Conservation (phyloP, 2,113 vertebrate genomes). For the Sapayoa aenigma region DNA sequence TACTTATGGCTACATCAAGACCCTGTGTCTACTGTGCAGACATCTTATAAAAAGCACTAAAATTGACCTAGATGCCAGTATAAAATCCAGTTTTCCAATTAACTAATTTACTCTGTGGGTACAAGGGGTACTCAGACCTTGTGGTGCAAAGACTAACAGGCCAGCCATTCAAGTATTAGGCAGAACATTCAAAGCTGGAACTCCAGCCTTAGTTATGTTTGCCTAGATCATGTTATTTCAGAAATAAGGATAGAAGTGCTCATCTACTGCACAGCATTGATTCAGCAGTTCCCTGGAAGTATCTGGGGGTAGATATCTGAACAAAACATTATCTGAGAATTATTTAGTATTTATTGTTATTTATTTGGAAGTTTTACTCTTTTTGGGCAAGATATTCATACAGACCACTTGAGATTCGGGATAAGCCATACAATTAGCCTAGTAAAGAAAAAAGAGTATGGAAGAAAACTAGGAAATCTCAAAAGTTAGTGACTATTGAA, state of each 20-base stretch:
- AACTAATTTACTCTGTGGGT: not conserved
- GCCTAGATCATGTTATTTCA: not conserved
- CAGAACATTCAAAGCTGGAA: not conserved
- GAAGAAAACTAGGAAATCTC: not conserved
- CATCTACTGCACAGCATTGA: not conserved
- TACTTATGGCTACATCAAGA: not conserved
- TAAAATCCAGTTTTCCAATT: not conserved
- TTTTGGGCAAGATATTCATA: not conserved
- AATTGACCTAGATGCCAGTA: not conserved
- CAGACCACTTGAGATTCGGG: not conserved
- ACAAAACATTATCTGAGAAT: not conserved
- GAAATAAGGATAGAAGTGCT: not conserved
- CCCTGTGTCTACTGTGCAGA: accelerated
- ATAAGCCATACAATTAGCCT: not conserved
- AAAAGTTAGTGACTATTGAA: not conserved
- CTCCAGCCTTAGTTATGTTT: not conserved
- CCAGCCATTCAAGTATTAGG: not conserved
- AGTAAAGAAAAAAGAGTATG: not conserved
- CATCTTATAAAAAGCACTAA: not conserved
- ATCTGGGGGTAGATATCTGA: not conserved
- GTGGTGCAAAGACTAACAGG: not conserved
- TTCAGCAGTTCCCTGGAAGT: not conserved
- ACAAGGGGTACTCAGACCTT: not conserved
- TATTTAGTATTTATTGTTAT: not conserved
- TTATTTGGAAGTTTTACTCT: not conserved